Percentiles rank a stretch among this genome's conserved stretches.
Conservation (phyloP, 2,888 invertebrate genomes). For the Thalpophila matura region DNA sequence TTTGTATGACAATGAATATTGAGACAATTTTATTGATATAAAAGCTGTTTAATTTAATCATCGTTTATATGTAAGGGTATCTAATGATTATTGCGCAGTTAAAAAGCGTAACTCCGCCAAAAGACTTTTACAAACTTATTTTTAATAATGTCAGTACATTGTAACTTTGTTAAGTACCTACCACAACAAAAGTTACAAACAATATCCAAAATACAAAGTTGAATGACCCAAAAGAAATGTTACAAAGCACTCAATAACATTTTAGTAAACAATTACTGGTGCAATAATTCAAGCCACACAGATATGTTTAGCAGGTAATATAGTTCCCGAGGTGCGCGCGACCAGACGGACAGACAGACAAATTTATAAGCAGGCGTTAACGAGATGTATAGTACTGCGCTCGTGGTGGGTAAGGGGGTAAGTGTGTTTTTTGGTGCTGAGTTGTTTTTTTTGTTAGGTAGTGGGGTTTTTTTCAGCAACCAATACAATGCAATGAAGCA, state of each 20-base stretch:
- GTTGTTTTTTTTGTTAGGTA: neutral
- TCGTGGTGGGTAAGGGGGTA: constrained; percentile 46
- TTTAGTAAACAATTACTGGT: constrained; percentile 70
- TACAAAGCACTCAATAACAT: constrained; percentile 58
- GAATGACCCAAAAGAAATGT: constrained; percentile 34
- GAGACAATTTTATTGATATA: too few species aligned
- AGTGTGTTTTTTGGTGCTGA: constrained; percentile 33
- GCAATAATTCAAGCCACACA: constrained; percentile 62
- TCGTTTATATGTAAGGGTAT: too few species aligned
- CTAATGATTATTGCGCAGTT: too few species aligned
- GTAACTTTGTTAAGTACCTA: too few species aligned
- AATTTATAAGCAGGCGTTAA: constrained; percentile 85
- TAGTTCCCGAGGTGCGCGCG: constrained; percentile 61
- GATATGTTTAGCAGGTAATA: constrained; percentile 69
- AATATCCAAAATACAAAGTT: constrained; percentile 26
- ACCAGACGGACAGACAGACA: constrained; percentile 77
- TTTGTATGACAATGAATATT: too few species aligned
- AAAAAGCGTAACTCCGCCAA: too few species aligned
- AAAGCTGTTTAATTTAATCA: too few species aligned
- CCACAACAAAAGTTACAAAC: neutral
- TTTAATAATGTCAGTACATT: too few species aligned
- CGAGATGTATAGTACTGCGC: constrained; percentile 73
- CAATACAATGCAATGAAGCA: too few species aligned
- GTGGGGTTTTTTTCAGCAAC: neutral
- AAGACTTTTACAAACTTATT: too few species aligned